Evolutionary conservation across 1,140 invertebrate genomes (phyloP).

Genomic region (Phortica variegata): DNA sequence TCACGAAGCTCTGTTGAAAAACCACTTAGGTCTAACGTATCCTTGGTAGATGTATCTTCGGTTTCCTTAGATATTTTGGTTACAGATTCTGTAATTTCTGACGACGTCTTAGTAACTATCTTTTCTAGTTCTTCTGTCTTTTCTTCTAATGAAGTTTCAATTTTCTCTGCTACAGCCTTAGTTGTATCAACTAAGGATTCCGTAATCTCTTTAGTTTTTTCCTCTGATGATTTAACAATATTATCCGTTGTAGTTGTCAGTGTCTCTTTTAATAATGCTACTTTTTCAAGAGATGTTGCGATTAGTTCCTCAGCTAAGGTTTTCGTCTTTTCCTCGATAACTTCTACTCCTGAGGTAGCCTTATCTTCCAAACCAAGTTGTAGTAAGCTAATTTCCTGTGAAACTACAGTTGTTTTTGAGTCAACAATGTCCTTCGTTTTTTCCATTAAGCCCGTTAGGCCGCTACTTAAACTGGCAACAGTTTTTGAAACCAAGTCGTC

Average conservation of each 20-base stretch:
- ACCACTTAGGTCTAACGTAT: conserved; percentile 27
- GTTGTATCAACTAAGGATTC: conserved; percentile 10
- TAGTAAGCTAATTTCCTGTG: no score
- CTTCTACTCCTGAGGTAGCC: no score
- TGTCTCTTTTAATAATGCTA: no score
- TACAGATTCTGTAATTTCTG: conserved; percentile 17
- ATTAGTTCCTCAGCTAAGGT: no score
- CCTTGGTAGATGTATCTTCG: conserved; percentile 15
- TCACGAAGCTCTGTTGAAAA: conserved; percentile 65
- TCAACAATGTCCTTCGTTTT: not conserved
- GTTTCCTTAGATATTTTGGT: conserved; percentile 23
- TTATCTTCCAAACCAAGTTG: no score
- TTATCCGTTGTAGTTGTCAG: not conserved
- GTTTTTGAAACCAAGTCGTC: conserved; percentile 23
- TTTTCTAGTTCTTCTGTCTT: conserved; percentile 15
- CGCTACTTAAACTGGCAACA: not conserved
- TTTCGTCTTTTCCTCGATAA: no score
- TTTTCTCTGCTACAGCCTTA: conserved; percentile 7
- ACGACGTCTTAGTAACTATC: no score
- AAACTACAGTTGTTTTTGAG: no score
- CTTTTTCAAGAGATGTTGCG: no score
- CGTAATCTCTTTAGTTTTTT: conserved; percentile 12
- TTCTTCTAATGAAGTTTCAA: conserved; percentile 5
- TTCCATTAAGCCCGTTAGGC: conserved; percentile 4
- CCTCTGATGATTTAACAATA: not conserved